A percentile compares a stretch with the other conserved stretches of the same genome.
phyloP scores from a whole-genome alignment of 92 coral and sea anemone species.

The Porites divaricata region DNA sequence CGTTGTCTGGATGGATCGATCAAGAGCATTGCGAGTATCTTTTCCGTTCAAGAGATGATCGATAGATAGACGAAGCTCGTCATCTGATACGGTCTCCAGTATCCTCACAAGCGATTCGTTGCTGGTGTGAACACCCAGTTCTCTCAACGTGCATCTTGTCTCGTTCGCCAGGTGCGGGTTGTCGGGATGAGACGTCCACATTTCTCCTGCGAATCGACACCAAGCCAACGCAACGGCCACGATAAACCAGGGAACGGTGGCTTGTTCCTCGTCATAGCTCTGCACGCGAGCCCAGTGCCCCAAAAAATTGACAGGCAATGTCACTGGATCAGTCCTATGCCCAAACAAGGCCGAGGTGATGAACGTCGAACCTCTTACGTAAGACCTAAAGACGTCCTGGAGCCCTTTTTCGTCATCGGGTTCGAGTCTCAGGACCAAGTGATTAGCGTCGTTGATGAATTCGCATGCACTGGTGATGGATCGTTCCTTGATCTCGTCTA shows the following conservation, averaged over 20 bases:
- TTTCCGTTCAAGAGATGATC: not conserved
- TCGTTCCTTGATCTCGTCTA: not conserved
- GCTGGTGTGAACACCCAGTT: not conserved
- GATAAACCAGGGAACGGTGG: constrained; percentile 4
- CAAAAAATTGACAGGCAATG: constrained; percentile 1
- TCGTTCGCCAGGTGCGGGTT: not conserved
- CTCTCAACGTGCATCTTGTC: not conserved
- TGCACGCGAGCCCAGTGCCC: not conserved
- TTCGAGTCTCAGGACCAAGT: not conserved
- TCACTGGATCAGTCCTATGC: not conserved
- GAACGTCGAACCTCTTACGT: not conserved
- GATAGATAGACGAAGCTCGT: not conserved
- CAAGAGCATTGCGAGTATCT: not conserved
- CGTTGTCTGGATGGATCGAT: not conserved
- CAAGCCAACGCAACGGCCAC: not conserved
- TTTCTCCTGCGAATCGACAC: not conserved
- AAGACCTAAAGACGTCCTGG: not conserved
- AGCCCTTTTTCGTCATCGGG: not conserved
- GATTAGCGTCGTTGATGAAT: not conserved
- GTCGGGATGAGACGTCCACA: not conserved
- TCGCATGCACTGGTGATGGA: not conserved
- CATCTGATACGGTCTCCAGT: not conserved
- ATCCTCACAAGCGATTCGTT: not conserved
- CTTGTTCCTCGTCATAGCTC: not conserved
- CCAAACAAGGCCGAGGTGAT: constrained; percentile 3